These are phyloP conservation scores for Aplocera efformata DNA, from an alignment of 2,888 invertebrate species.

Conservation along the genomic window DNA sequence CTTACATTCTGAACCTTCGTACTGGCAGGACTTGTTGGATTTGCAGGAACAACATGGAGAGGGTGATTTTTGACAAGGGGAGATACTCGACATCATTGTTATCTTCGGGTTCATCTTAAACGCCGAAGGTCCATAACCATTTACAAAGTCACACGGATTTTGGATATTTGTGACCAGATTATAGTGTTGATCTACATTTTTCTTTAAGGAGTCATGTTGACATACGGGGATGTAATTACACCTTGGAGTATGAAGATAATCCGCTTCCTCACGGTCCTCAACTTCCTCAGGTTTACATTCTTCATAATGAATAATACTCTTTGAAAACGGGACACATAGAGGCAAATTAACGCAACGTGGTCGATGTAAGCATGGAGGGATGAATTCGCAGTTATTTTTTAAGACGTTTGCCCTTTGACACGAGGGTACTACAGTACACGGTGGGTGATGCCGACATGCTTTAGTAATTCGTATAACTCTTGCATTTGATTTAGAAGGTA, in stretches of 20 bases:
- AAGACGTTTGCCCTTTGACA: constrained; percentile 63
- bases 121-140: constrained; percentile 34
- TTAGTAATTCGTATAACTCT: constrained; percentile 62
- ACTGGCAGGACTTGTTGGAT: constrained; percentile 64
- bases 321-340: constrained; percentile 59
- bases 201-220: constrained; percentile 40
- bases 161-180: constrained; percentile 38
- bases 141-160: constrained; percentile 42
- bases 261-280: constrained; percentile 37
- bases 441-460: constrained; percentile 69
- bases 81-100: constrained; percentile 30
- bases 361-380: constrained; percentile 63
- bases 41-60: constrained; percentile 34
- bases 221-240: constrained; percentile 44
- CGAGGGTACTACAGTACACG: constrained; percentile 68
- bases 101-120: constrained; percentile 40
- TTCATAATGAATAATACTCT: constrained; percentile 50
- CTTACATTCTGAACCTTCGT: constrained; percentile 39
- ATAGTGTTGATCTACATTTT: constrained; percentile 37
- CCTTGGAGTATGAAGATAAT: constrained; percentile 38
- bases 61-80: constrained; percentile 36
- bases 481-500: constrained; percentile 38
- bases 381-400: constrained; percentile 62
- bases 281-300: constrained; percentile 42
- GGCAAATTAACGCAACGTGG: constrained; percentile 70